phyloP scores from a whole-genome alignment of 2,888 invertebrate species.

The Eurois occulta region DNA sequence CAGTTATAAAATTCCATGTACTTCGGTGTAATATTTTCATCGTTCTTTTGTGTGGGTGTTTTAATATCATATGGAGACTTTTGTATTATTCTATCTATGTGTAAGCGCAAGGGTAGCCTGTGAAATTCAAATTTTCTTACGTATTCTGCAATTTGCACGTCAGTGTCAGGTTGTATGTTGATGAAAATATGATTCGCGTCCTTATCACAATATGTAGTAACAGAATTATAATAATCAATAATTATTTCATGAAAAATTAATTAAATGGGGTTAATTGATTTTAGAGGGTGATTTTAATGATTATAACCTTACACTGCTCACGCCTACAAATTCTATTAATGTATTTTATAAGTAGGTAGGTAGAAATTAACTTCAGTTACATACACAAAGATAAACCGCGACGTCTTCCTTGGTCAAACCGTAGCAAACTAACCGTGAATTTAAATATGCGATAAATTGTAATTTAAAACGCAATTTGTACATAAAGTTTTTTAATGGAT shows the following conservation, averaged over 20 bases:
- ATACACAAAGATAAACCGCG: constrained; percentile 13
- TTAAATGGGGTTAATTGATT: too few relatives aligned
- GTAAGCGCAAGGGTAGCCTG: too few relatives aligned
- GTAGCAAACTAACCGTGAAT: constrained; percentile 46
- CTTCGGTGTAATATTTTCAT: neutral
- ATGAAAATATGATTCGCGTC: too few relatives aligned
- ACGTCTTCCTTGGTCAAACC: constrained; percentile 12
- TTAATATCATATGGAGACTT: neutral
- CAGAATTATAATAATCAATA: too few relatives aligned
- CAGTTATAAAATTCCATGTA: constrained; percentile 14
- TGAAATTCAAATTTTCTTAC: too few relatives aligned
- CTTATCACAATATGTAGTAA: too few relatives aligned
- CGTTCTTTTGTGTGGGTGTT: neutral
- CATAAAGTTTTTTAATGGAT: neutral
- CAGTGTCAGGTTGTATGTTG: too few relatives aligned
- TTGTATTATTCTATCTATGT: neutral
- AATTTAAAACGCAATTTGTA: constrained; percentile 42
- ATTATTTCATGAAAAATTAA: too few relatives aligned
- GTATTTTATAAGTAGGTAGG: neutral
- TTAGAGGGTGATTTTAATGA: too few relatives aligned
- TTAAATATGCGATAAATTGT: constrained; percentile 30
- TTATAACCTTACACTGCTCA: too few relatives aligned
- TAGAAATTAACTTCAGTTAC: constrained; percentile 9
- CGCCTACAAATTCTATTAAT: too few relatives aligned
- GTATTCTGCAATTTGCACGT: too few relatives aligned